Evolutionary conservation across 92 coral and sea anemone species (phyloP), one percentile per base, ranked within the genome.

Genomic region (Palythoa grandiflora): DNA sequence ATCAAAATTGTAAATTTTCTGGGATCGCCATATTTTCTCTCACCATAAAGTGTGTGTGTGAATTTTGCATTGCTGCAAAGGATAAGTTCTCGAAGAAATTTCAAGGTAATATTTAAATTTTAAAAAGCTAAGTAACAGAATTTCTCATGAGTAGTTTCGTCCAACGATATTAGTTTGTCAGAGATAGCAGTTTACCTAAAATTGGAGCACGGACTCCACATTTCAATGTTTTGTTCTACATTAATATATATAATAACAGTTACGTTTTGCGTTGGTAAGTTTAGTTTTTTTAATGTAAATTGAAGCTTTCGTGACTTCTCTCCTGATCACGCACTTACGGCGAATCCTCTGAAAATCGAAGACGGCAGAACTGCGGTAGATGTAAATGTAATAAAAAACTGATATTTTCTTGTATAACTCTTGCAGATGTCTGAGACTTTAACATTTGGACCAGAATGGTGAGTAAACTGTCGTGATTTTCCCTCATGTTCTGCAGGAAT

Each of bases 361-460:
- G 73, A 6, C 66, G 36, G 1, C 37, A 55, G 28, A 74, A 60
- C 76, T 50, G 84, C 44, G 38, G 10, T 60, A 55, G n/a, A 28
- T 17, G 52, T n/a, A 55, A 44, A 59, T 68, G 68, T 86, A 79
- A 13, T 37, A 36, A 50, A 70, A 54, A 68, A 71, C 37, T 71
- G 52, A 79, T 75, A 20, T 50, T 44, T 35, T 55, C 74, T 73
- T 37, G 61, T 88, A 72, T 73, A 61, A 70, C 47, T 88, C 38
- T 83, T 94, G 88, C 90, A 87, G 79, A 97, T 97, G 99, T 97
- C 99, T 90, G 99, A 97, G 92, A 93, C 99, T 39, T 90, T 97
- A 76, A 95, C 98, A 19, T 97, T 97, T 93, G 99, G 99, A 86
- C 99, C 99, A n/a, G 98, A 97, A 73, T 97, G 99, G 99, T 97